Conservation (phyloP, 2,113 vertebrate species). For the Bambusicola thoracicus region DNA sequence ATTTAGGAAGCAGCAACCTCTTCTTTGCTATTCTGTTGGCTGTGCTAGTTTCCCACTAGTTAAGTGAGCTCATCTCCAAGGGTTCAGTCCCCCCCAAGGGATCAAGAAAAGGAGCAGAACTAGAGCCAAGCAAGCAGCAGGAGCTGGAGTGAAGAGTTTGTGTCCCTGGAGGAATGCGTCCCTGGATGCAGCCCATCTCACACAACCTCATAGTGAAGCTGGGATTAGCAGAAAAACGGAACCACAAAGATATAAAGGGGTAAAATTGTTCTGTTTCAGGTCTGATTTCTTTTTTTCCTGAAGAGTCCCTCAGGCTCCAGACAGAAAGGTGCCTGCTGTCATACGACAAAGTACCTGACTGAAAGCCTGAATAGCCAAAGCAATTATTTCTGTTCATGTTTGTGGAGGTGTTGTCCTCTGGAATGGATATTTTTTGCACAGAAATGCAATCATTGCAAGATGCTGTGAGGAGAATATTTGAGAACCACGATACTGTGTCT, state of each 20-base stretch:
- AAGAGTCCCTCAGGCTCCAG: not conserved
- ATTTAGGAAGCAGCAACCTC: not conserved
- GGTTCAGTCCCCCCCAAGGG: not conserved
- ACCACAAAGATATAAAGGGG: not conserved
- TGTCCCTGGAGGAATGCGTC: not conserved
- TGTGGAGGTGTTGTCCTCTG: not conserved
- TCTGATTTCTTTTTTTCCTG: not conserved
- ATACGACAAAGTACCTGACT: not conserved
- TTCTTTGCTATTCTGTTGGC: not conserved
- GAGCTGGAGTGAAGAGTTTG: not conserved
- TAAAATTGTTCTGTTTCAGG: not conserved
- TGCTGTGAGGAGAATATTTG: not conserved
- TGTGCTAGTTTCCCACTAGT: not conserved
- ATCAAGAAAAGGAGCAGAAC: not conserved
- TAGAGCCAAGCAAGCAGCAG: not conserved
- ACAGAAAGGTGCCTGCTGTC: not conserved
- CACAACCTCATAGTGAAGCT: not conserved
- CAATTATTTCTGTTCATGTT: not conserved
- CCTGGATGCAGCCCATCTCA: not conserved
- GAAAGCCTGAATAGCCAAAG: not conserved
- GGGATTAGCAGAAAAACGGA: not conserved
- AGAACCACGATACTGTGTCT: not conserved
- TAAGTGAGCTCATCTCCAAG: not conserved
- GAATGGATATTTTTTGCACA: not conserved
- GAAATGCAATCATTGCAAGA: not conserved